Evolutionary conservation across 2,888 invertebrate species (phyloP), one percentile per base, ranked within the genome.

Genomic region (Hybos culiciformis): DNA sequence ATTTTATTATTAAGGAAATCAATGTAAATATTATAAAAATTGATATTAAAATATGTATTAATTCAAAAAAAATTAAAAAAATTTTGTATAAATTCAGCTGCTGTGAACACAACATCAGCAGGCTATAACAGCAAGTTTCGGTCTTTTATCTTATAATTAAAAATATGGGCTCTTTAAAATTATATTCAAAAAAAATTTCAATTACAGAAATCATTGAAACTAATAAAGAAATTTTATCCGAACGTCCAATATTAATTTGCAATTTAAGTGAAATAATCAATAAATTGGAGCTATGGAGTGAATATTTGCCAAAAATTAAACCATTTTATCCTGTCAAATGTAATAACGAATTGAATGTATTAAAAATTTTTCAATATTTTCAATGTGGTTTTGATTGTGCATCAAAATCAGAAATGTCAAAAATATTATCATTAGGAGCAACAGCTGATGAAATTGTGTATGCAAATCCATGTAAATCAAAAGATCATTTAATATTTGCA

Each of bases 321-420:
- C 94, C 96, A 3, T 86, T 82, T 65, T 96, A 96, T 67, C 93
- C 97, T 54, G 93, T 98, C 49, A 98, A 98, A 67, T 98, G 97
- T 70, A 97, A 98, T 69, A 88, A 93, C 58, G 84, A 84, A 62
- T 72, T 77, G 43, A 70, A 80, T 50, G 77, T 98, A 46, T 69
- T 98, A 53, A 77, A 83, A 63, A 77, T 86, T 5, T 72, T 98
- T 54, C 88, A 90, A 18, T 78, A 86, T 20, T 72, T 94, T 52
- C 97, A 96, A 37, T 74, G 82, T 32, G 84, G 86, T 49, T 98
- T 98, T 69, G 97, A 98, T 70, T 98, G 97, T 71, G 97, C 97
- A 41, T 94, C 94, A 50, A 92, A 91, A 70, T 77, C 69, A 46
- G 94, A 96, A 70, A 88, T 97, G 49, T 80, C 83, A 57, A 83